Conservation (phyloP, 2,113 vertebrate species). For the Rhineura floridana region DNA sequence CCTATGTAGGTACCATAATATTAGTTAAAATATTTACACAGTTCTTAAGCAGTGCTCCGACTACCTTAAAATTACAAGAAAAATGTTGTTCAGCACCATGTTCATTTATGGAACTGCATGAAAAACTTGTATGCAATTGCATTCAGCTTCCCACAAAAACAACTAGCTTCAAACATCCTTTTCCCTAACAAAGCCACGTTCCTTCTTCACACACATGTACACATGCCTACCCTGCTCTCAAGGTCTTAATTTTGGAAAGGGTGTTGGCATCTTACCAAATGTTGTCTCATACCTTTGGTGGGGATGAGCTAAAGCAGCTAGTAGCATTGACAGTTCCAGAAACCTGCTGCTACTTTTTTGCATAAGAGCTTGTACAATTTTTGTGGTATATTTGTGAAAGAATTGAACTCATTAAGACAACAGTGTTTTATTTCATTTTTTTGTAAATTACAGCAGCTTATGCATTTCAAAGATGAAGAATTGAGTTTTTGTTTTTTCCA, state of each 20-base stretch:
- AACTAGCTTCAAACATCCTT: not conserved
- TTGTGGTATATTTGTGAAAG: slow-evolving; percentile 1
- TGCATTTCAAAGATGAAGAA: not conserved
- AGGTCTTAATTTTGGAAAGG: slow-evolving; percentile 14
- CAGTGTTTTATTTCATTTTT: not conserved
- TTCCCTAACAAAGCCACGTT: not conserved
- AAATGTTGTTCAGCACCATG: not conserved
- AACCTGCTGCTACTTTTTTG: not conserved
- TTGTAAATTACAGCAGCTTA: slow-evolving; percentile 7
- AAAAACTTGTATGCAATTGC: not conserved
- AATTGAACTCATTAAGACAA: not conserved
- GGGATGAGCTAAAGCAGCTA: slow-evolving; percentile 23
- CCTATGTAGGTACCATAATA: not conserved
- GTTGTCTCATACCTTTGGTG: slow-evolving; percentile 1
- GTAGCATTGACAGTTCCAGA: not conserved
- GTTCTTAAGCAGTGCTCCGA: slow-evolving; percentile 13
- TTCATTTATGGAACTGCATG: not conserved
- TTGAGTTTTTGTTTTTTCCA: not conserved
- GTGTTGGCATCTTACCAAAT: not conserved
- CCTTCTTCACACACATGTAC: not conserved
- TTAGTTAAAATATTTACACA: not conserved
- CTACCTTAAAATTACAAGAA: not conserved
- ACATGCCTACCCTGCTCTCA: not conserved
- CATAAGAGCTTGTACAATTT: not conserved
- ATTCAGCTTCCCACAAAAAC: not conserved